Base-by-base conservation (phyloP, 2,797 vertebrate genomes). In the Rhinichthys osculus region DNA sequence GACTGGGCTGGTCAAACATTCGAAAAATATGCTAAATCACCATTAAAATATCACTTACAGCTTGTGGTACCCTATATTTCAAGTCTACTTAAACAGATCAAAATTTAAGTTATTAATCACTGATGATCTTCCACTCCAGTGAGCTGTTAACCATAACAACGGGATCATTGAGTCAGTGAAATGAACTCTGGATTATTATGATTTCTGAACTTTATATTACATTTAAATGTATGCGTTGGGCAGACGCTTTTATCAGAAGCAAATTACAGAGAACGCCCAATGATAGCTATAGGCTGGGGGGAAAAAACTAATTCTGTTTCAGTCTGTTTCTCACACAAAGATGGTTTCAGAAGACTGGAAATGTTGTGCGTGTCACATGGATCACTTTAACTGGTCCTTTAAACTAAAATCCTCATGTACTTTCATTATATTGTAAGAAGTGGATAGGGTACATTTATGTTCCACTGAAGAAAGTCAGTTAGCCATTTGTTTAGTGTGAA, bases 111-210 rank as follows among this genome's bases (percentile, higher is more conserved):
- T 38, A 13, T 38, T n/a, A 38, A 77, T 77, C 50, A 9, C 50
- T 16, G 74, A 77, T 54, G 38, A 77, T 57, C 33, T 38, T 57
- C 50, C 44, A 52, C 44, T 52, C 2, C 73, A 76, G 19, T 54
- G 30, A 76, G 50, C 30, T 76, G 21, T 54, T 35, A 76, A 54
- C 19, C 52, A 33, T 35, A 76, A 54, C 30, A 11, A 16, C 33
- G 57, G 50, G 19, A 77, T 57, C 33, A 77, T n/a, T 57, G 30
- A 77, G 50, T 77, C 73, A 54, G 2, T 14, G 30, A 30, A 38
- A 14, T 77, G 21, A 77, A 77, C 74, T 77, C 50, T 57, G 33
- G 21, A n/a, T 77, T 50, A 77, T 77, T 38, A 57, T 38, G 50
- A 57, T 21, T n/a, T 57, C 19, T 23, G 50, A 77, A 14, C 10